Evolutionary conservation across 2,113 vertebrate species (phyloP).

Genomic region (Cromileptes altivelis): DNA sequence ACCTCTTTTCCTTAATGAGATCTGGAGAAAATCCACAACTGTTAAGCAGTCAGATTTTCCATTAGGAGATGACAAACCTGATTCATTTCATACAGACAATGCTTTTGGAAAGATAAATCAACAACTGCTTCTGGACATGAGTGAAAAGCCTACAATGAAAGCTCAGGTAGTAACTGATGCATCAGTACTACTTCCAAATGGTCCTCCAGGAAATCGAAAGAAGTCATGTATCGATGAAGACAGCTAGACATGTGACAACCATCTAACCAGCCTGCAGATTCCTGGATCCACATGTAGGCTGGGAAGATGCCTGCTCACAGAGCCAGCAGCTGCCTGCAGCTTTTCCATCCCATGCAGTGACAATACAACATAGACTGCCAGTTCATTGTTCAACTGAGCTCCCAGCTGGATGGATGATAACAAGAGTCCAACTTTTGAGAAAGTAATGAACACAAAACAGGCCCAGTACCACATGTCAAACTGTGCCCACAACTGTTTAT

Average conservation of each 20-base stretch:
- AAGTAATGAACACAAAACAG: not conserved
- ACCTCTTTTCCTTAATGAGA: not conserved
- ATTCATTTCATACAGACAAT: not conserved
- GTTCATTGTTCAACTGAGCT: constrained; percentile 18
- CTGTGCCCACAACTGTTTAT: too few relatives aligned
- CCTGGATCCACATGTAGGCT: constrained; percentile 96
- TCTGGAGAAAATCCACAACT: not conserved
- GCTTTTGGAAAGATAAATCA: not conserved
- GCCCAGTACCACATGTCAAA: not conserved
- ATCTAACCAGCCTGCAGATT: constrained; percentile 99
- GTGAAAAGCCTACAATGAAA: not conserved
- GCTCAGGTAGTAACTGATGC: not conserved
- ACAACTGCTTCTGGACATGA: not conserved
- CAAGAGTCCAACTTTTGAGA: constrained; percentile 7
- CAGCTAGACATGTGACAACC: constrained; percentile 93
- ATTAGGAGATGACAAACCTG: not conserved
- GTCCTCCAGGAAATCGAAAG: not conserved
- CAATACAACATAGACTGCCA: not conserved
- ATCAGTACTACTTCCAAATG: not conserved
- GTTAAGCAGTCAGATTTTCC: not conserved
- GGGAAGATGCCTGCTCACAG: constrained; percentile 96
- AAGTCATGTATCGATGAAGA: constrained; percentile 63
- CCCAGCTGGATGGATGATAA: constrained; percentile 11
- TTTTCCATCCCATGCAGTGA: constrained; percentile 16
- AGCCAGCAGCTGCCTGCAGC: constrained; percentile 75